Evolutionary conservation across 2,113 vertebrate genomes (phyloP), one percentile per base, ranked within the genome.

Genomic region (Coryphaenoides rupestris): DNA sequence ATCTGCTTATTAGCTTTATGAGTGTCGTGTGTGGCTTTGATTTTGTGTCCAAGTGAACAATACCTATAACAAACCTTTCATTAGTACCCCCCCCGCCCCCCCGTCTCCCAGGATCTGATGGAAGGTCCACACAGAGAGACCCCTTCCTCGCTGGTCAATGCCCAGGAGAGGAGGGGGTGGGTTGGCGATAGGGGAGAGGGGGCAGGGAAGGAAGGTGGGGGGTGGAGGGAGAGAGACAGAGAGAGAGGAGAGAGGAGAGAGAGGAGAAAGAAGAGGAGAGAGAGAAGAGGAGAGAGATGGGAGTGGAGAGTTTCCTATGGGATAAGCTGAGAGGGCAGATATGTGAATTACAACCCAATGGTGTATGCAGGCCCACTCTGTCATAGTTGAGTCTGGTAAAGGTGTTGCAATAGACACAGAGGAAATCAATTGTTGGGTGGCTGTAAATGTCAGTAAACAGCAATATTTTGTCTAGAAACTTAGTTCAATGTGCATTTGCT

Each of bases 91-190:
- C 50, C n/a, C 0, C 75, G 72, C 59, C 80, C 67, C 78, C 60
- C 47, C n/a, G 72, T 76, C 72, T 80, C 60, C 45, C 60, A 77
- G 75, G 82, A 68, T 65, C 54, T 5, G 47, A 78, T 75, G 56
- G 59, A 65, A 82, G 77, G 26, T 58, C 26, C 58, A 19, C 60
- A 59, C 23, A 16, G 53, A n/a, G n/a, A 76, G 62, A 46, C 66
- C 62, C 67, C 59, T 70, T n/a, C 40, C 19, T 10, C 28, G 53
- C 55, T 9, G n/a, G 84, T 88, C 85, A 60, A 81, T 86, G 72
- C 33, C 33, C 3, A 4, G 62, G 58, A 24, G 53, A 70, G 33
- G 66, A 40, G 54, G 19, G 17, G n/a, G 47, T 3, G 47, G 17
- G n/a, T 1, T 17, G 47, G n/a, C 4, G 17, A 13, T 16, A 13